Base-by-base conservation (phyloP, 2,797 vertebrate species). In the Odontamblyopus lacepedii region DNA sequence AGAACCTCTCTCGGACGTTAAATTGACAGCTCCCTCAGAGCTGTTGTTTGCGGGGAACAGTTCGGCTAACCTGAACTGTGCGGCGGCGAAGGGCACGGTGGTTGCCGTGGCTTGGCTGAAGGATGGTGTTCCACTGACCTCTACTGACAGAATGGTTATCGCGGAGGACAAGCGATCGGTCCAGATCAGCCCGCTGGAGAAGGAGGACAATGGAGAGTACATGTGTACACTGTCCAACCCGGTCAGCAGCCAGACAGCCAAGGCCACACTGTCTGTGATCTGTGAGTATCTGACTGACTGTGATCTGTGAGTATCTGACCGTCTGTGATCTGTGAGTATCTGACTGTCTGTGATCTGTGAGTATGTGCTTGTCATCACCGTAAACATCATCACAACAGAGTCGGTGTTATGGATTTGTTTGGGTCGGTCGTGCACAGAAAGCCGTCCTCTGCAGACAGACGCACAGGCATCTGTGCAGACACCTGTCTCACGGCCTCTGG, bases 1-100 rank as follows among this genome's bases (percentile, higher is more conserved):
- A 94, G 93, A 92, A 19, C 6, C 85, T 19, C 68, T 94, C 77
- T 48, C 77, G 2, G 81, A 75, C 0, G 23, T 41, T 0, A 71
- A 6, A 0, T 12, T 94, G 75, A 76, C 12, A 0, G 78, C 74
- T 0, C 82, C 92, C 0, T 2, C 11, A 0, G 38, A 0, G 0
- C 2, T 1, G 6, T 90, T 93, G 27, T 56, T 93, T 0, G 91
- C 90, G 1, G 83, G 82, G 0, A 90, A 89, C 75, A 77, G 84
- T 77, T 35, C 80, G 0, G 89, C 85, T 41, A 91, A 85, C 77
- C 74, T 94, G 29, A 92, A 75, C 67, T 94, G 93, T 85, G 60
- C 3, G 44, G 87, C 75, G 1, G n/a, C 5, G 0, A 5, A 12
- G 0, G 93, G 92, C 12, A 63, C 2, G 0, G 78, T 78, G 7